Evolutionary conservation across 1,140 invertebrate genomes (phyloP).

Genomic region (Luehdorfia chinensis): DNA sequence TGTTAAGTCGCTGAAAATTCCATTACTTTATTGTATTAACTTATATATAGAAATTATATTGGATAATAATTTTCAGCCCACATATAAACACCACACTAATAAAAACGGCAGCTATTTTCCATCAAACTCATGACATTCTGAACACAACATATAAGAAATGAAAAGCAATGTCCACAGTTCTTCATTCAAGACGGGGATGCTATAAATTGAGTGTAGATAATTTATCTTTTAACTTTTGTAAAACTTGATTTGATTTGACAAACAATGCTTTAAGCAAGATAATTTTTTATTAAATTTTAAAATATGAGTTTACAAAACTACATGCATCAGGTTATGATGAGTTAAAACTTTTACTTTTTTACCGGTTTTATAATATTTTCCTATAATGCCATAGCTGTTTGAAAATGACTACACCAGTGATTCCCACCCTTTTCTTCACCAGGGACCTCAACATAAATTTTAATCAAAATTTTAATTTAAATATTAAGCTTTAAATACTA

Average conservation of each 20-base stretch:
- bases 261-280: conserved; percentile 27
- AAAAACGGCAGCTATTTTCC: conserved; percentile 66
- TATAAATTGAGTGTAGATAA: conserved; percentile 7
- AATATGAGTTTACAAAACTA: conserved; percentile 28
- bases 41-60: conserved; percentile 63
- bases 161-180: conserved; percentile 4
- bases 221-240: conserved; percentile 10
- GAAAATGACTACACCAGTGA: no score
- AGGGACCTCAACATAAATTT: no score
- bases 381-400: no score
- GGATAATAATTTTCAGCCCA: conserved; percentile 37
- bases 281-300: conserved; percentile 24
- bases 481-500: no score
- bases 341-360: not conserved
- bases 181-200: not conserved
- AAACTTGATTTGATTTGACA: conserved; percentile 32
- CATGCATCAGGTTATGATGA: conserved; percentile 18
- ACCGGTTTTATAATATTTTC: no score
- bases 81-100: conserved; percentile 35
- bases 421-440: no score
- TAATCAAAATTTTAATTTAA: no score
- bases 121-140: conserved; percentile 27
- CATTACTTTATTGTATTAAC: conserved; percentile 70
- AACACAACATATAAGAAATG: conserved; percentile 2
- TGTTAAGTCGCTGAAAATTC: conserved; percentile 62